A percentile compares a stretch with the other conserved stretches of the same genome.
Evolutionary conservation across 2,888 invertebrate genomes (phyloP).

Genomic region (Sisyra nigra): DNA sequence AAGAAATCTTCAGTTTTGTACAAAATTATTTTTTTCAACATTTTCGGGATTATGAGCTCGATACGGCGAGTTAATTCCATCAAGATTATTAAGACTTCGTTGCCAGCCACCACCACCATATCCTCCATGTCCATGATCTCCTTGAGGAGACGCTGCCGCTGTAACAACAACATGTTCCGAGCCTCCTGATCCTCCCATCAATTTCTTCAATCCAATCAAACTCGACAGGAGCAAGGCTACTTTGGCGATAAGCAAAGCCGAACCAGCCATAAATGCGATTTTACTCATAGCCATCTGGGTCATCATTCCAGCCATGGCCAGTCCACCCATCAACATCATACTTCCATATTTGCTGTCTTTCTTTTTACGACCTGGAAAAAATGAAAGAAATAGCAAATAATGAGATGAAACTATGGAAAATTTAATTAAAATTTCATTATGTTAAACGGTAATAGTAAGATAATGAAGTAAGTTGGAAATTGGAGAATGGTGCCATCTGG

Average conservation of each 20-base stretch:
- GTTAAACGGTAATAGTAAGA: no score
- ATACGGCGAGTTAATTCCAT: constrained; percentile 11
- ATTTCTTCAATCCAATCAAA: constrained; percentile 45
- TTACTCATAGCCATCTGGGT: constrained; percentile 50
- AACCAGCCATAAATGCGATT: constrained; percentile 48
- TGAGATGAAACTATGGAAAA: no score
- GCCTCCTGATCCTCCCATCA: constrained; percentile 30
- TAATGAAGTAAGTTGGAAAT: no score
- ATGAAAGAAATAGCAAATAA: no score
- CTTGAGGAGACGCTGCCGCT: constrained; percentile 27
- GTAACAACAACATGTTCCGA: constrained; percentile 38
- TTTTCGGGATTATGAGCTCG: constrained; percentile 13
- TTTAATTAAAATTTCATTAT: no score
- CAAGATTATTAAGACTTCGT: constrained; percentile 17
- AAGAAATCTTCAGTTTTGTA: no score
- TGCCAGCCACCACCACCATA: constrained; percentile 27
- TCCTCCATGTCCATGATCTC: constrained; percentile 22
- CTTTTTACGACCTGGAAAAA: constrained; percentile 30
- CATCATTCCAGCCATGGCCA: constrained; percentile 44
- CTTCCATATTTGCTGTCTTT: constrained; percentile 31
- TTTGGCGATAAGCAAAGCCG: constrained; percentile 48
- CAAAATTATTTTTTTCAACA: neutral
- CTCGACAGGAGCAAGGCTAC: constrained; percentile 42
- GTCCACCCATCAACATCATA: constrained; percentile 40
- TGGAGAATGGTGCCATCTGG: no score